Percentiles rank a stretch among this genome's conserved stretches.
phyloP scores from a whole-genome alignment of 2,113 vertebrate genomes.

The Pelobates fuscus region DNA sequence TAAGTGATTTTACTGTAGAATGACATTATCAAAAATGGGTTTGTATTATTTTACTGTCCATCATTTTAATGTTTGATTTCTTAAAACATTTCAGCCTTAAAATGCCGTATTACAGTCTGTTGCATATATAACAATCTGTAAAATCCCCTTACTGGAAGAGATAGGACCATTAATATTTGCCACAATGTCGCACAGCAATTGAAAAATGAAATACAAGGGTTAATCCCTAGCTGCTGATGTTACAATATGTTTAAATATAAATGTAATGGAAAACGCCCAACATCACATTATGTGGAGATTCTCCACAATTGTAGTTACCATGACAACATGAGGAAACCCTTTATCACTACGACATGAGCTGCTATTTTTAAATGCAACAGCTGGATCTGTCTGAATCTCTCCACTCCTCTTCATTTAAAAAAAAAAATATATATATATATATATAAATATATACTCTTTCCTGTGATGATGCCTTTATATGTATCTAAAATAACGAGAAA shows the following conservation, averaged over 20 bases:
- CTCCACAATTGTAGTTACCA: slow-evolving; percentile 68
- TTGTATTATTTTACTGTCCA: too few species aligned
- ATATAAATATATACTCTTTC: slow-evolving; percentile 31
- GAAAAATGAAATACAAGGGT: slow-evolving; percentile 6
- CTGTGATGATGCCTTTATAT: slow-evolving; percentile 41
- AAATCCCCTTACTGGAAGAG: too few species aligned
- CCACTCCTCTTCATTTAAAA: slow-evolving; percentile 42
- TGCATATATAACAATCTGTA: too few species aligned
- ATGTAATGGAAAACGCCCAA: slow-evolving; percentile 55
- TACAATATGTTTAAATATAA: slow-evolving; percentile 52
- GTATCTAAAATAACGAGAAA: slow-evolving; percentile 59
- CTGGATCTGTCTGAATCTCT: slow-evolving; percentile 72
- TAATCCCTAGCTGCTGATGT: slow-evolving; percentile 42
- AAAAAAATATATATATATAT: slow-evolving; percentile 28
- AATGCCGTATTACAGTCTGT: too few species aligned
- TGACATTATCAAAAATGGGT: too few species aligned
- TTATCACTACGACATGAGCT: slow-evolving; percentile 69
- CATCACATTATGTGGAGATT: slow-evolving; percentile 64
- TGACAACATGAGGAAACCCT: slow-evolving; percentile 71
- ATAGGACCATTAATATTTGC: too few species aligned
- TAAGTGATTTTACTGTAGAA: too few species aligned
- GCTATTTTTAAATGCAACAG: slow-evolving; percentile 78
- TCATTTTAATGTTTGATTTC: too few species aligned
- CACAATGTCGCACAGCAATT: too few species aligned
- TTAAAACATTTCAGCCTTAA: too few species aligned